These are phyloP conservation scores for Melanogrammus aeglefinus DNA, from an alignment of 2,797 vertebrate genomes.

Conservation along the genomic window DNA sequence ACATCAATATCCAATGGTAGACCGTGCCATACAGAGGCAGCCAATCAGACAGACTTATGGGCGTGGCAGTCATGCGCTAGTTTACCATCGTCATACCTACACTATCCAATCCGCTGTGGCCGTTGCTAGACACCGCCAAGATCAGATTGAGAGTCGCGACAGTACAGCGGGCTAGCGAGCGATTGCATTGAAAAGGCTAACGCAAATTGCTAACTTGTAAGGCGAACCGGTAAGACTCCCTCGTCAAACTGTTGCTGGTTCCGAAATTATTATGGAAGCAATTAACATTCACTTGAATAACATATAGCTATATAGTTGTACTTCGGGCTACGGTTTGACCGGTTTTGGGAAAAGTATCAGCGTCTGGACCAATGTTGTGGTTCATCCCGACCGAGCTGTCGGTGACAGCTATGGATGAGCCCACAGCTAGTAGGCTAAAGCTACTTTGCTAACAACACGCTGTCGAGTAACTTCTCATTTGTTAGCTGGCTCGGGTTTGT, in stretches of 20 bases:
- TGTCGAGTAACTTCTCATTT: constrained; percentile 16
- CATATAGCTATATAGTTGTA: not conserved
- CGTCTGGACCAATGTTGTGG: not conserved
- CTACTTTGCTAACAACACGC: constrained; percentile 63
- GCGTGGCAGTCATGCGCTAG: constrained; percentile 37
- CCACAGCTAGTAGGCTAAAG: constrained; percentile 29
- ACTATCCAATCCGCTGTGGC: constrained; percentile 65
- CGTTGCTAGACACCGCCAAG: constrained; percentile 78
- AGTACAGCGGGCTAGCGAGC: constrained; percentile 59
- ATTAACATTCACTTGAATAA: too few relatives aligned
- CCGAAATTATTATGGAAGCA: not conserved
- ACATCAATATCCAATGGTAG: constrained; percentile 10
- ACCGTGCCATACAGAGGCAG: not conserved
- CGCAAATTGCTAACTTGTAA: constrained; percentile 52
- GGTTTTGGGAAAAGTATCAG: not conserved
- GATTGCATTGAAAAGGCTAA: constrained; percentile 49
- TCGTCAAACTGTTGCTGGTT: constrained; percentile 11
- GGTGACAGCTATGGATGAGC: constrained; percentile 66
- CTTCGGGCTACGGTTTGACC: not conserved
- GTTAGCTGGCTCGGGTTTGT: constrained; percentile 11
- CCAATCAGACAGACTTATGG: constrained; percentile 39
- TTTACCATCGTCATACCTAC: constrained; percentile 53
- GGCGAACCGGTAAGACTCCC: constrained; percentile 62
- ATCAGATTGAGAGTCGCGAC: constrained; percentile 75
- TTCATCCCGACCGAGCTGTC: constrained; percentile 34